Conservation (phyloP, 2,113 vertebrate genomes). For the Manacus vitellinus region DNA sequence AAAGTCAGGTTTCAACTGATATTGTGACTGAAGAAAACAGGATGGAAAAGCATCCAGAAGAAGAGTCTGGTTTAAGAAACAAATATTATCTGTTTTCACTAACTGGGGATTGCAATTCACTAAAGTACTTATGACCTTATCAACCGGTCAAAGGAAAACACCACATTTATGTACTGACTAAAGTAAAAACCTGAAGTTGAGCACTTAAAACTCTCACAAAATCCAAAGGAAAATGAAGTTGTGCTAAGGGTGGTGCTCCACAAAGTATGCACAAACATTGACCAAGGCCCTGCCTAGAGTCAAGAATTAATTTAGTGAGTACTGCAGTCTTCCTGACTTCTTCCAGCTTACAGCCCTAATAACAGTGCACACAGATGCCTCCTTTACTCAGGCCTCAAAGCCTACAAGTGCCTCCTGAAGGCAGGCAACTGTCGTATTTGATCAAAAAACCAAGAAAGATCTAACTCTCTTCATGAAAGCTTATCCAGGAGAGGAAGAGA, state of each 20-base stretch:
- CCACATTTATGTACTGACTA: neutral
- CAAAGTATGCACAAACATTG: neutral
- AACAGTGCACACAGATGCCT: neutral
- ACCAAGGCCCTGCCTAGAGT: neutral
- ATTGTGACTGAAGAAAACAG: neutral
- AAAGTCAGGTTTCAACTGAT: neutral
- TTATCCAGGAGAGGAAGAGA: neutral
- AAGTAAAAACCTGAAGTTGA: neutral
- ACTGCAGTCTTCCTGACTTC: neutral
- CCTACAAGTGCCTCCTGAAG: neutral
- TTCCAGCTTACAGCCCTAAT: neutral
- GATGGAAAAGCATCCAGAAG: neutral
- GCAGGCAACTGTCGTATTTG: accelerated
- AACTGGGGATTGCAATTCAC: neutral
- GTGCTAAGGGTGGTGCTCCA: accelerated
- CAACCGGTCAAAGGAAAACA: neutral
- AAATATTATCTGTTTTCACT: neutral
- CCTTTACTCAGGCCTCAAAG: neutral
- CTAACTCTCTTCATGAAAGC: neutral
- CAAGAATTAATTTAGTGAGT: neutral
- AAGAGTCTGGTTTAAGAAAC: neutral
- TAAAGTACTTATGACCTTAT: neutral
- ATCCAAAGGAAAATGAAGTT: neutral
- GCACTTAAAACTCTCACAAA: neutral
- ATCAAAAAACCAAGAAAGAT: neutral